A percentile compares a stretch with the other conserved stretches of the same genome.
Conservation (phyloP, 2,113 vertebrate genomes). For the Channa maculata region DNA sequence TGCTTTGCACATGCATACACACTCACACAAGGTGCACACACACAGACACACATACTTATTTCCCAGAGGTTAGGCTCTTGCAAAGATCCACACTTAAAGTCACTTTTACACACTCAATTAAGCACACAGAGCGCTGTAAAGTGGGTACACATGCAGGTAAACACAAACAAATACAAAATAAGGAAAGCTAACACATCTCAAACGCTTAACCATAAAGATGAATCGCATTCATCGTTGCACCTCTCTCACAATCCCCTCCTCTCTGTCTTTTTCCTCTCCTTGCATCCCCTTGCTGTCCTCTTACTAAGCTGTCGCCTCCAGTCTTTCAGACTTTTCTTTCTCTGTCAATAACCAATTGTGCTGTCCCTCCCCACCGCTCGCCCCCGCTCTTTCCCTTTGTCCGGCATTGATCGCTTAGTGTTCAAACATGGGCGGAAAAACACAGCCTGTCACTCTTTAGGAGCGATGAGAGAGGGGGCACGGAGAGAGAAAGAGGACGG, state of each 20-base stretch:
- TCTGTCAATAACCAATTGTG: constrained; percentile 87
- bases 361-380: constrained; percentile 66
- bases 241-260: constrained; percentile 38
- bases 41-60: not conserved
- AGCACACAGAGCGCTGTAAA: not conserved
- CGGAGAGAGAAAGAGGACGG: constrained; percentile 11
- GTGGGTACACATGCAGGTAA: constrained; percentile 19
- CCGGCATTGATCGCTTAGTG: constrained; percentile 79
- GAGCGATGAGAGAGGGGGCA: constrained; percentile 53
- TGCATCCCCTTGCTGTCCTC: constrained; percentile 40
- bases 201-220: constrained; percentile 24
- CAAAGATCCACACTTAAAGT: constrained; percentile 10
- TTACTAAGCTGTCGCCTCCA: constrained; percentile 70
- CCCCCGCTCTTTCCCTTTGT: constrained; percentile 74
- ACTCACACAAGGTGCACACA: not conserved
- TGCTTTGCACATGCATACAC: not conserved
- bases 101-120: constrained; percentile 31
- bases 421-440: constrained; percentile 79
- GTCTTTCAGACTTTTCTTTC: constrained; percentile 81
- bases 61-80: not conserved
- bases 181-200: constrained; percentile 48
- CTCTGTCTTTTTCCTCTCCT: constrained; percentile 27
- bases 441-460: constrained; percentile 79
- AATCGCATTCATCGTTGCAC: constrained; percentile 12
- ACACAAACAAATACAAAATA: constrained; percentile 27